Evolutionary conservation across 1,140 invertebrate genomes (phyloP).

Genomic region (Drosophila novamexicana): DNA sequence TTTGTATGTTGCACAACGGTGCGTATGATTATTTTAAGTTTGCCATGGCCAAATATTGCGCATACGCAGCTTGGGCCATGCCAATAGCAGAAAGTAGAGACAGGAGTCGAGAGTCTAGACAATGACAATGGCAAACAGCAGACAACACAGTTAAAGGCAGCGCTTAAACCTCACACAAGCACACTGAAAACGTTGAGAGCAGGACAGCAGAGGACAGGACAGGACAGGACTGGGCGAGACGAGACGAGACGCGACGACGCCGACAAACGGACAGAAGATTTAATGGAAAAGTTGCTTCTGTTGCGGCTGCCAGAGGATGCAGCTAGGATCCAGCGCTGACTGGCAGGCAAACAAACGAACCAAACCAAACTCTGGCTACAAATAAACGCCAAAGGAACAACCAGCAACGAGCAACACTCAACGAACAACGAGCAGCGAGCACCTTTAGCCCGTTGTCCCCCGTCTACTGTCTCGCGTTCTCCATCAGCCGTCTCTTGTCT

Average conservation of each 20-base stretch:
- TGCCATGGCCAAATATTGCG: slow-evolving; percentile 67
- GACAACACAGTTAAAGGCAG: slow-evolving; percentile 40
- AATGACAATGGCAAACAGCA: slow-evolving; percentile 64
- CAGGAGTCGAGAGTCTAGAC: slow-evolving; percentile 52
- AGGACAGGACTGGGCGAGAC: slow-evolving; percentile 1
- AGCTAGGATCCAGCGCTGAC: slow-evolving; percentile 38
- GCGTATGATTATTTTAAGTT: slow-evolving; percentile 79
- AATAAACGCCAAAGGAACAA: slow-evolving; percentile 64
- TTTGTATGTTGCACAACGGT: slow-evolving; percentile 61
- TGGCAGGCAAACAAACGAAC: slow-evolving; percentile 53
- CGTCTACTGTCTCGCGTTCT: not conserved
- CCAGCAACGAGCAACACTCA: slow-evolving; percentile 17
- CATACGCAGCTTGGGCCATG: slow-evolving; percentile 42
- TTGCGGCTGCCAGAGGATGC: slow-evolving; percentile 45
- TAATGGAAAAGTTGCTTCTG: slow-evolving; percentile 75
- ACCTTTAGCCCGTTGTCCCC: slow-evolving; percentile 27
- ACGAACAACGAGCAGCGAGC: slow-evolving; percentile 19
- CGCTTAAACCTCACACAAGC: slow-evolving; percentile 39
- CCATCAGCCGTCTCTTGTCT: not conserved
- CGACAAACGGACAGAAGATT: slow-evolving; percentile 60
- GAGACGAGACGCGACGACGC: slow-evolving; percentile 14
- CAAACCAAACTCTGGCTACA: slow-evolving; percentile 64
- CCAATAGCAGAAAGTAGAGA: slow-evolving; percentile 4
- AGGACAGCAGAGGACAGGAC: slow-evolving; percentile 1
- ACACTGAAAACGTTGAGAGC: slow-evolving; percentile 15